A percentile compares a stretch with the other conserved stretches of the same genome.
These are phyloP conservation scores for Saccostrea glomerata DNA, from an alignment of 1,140 invertebrate species.

Conservation along the genomic window DNA sequence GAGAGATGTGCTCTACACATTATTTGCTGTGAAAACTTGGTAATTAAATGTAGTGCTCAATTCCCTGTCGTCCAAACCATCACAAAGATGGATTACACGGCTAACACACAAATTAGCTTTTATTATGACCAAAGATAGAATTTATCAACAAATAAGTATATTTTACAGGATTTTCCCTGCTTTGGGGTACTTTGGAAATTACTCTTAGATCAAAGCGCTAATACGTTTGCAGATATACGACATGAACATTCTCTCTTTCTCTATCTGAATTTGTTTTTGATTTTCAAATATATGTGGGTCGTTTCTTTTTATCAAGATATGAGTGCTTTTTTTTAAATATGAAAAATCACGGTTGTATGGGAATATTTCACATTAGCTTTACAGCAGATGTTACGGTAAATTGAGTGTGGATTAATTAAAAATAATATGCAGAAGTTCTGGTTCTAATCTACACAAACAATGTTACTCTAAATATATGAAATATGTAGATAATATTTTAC, in stretches of 20 bases:
- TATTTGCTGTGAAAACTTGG: conserved; percentile 25
- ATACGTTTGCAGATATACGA: neutral
- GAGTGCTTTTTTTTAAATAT: neutral
- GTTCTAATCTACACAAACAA: neutral
- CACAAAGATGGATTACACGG: conserved; percentile 12
- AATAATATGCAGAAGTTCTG: conserved; percentile 6
- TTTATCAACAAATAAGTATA: neutral
- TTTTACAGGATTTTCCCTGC: neutral
- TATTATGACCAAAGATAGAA: neutral
- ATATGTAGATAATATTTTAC: neutral
- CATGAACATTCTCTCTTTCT: neutral
- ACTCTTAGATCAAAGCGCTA: conserved; percentile 2
- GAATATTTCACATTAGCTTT: neutral
- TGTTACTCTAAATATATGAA: neutral
- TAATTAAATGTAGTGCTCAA: conserved; percentile 38
- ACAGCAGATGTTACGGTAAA: neutral
- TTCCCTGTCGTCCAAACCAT: neutral
- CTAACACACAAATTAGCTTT: conserved; percentile 25
- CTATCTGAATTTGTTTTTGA: neutral
- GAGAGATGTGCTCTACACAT: conserved; percentile 9
- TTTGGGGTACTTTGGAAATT: conserved; percentile 3
- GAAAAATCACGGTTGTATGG: neutral
- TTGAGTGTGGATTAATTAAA: neutral
- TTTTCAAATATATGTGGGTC: neutral
- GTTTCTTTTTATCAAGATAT: neutral